phyloP scores from a whole-genome alignment of 1,140 invertebrate species.

The Heliconius eleuchia region DNA sequence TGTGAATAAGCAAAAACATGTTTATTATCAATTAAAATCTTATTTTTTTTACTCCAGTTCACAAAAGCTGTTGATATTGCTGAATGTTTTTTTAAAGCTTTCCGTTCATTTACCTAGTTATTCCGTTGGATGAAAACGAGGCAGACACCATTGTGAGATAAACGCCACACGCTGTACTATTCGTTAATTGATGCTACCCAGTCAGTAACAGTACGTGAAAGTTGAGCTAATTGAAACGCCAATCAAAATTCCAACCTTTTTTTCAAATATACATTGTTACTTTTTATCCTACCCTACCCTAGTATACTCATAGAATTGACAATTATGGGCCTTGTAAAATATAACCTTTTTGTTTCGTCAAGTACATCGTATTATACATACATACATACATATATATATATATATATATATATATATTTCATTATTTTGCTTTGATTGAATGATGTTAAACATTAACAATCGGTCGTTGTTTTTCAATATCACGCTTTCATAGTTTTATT shows the following conservation, averaged over 20 bases:
- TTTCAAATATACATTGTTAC: neutral
- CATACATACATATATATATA: too few species aligned
- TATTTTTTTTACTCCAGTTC: neutral
- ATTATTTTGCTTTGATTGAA: neutral
- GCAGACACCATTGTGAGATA: neutral
- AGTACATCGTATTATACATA: neutral
- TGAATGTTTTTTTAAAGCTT: neutral
- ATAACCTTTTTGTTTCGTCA: neutral
- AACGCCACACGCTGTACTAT: neutral
- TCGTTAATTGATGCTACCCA: slow-evolving; percentile 36
- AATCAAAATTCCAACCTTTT: slow-evolving; percentile 42
- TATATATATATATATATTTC: neutral
- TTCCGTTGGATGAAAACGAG: too few species aligned
- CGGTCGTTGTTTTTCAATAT: neutral
- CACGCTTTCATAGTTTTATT: neutral
- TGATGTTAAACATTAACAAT: neutral
- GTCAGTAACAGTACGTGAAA: slow-evolving; percentile 41
- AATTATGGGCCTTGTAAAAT: neutral
- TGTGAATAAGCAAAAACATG: neutral
- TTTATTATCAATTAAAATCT: neutral
- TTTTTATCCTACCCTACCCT: neutral
- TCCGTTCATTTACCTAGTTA: neutral
- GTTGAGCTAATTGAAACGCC: slow-evolving; percentile 59
- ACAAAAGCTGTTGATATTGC: slow-evolving; percentile 1
- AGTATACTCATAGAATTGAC: neutral